Percentiles rank a stretch among this genome's conserved stretches.
These are phyloP conservation scores for Drosophila sucinea DNA, from an alignment of 1,140 invertebrate species.

Conservation along the genomic window DNA sequence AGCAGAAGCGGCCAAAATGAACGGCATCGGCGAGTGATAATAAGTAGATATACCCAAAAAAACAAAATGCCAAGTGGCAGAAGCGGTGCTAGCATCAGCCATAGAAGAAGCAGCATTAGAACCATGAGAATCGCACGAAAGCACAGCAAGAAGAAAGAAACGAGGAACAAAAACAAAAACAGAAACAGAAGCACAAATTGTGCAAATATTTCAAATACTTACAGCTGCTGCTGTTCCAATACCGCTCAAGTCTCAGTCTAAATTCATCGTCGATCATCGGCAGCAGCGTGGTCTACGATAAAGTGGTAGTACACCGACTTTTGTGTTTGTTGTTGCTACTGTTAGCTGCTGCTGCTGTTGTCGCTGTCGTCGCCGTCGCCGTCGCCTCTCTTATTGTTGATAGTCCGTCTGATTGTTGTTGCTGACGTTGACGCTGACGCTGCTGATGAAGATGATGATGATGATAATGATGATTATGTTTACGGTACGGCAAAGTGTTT, in stretches of 20 bases:
- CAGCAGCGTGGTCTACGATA: constrained; percentile 12
- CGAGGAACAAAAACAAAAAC: constrained; percentile 68
- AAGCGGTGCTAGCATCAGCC: constrained; percentile 19
- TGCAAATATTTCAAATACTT: constrained; percentile 66
- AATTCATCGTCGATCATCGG: constrained; percentile 73
- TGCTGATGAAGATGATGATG: constrained; percentile 1
- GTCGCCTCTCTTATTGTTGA: not conserved
- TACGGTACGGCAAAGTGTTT: constrained; percentile 20
- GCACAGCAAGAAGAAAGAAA: constrained; percentile 75
- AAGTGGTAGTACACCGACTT: constrained; percentile 32
- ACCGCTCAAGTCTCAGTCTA: constrained; percentile 68
- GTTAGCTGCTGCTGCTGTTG: constrained; percentile 5
- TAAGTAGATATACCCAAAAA: not conserved
- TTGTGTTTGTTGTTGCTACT: constrained; percentile 27
- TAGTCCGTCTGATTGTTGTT: constrained; percentile 9
- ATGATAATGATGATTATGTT: constrained; percentile 12
- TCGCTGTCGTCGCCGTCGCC: not conserved
- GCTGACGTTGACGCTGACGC: constrained; percentile 1
- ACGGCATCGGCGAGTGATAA: constrained; percentile 21
- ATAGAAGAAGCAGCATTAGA: constrained; percentile 44
- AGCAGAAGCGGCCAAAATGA: constrained; percentile 16
- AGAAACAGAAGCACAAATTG: constrained; percentile 39
- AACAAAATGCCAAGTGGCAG: constrained; percentile 28
- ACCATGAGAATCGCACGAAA: constrained; percentile 76
- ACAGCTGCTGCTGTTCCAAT: constrained; percentile 46